Evolutionary conservation across 2,888 invertebrate genomes (phyloP).

Genomic region (Athrips mouffetella): DNA sequence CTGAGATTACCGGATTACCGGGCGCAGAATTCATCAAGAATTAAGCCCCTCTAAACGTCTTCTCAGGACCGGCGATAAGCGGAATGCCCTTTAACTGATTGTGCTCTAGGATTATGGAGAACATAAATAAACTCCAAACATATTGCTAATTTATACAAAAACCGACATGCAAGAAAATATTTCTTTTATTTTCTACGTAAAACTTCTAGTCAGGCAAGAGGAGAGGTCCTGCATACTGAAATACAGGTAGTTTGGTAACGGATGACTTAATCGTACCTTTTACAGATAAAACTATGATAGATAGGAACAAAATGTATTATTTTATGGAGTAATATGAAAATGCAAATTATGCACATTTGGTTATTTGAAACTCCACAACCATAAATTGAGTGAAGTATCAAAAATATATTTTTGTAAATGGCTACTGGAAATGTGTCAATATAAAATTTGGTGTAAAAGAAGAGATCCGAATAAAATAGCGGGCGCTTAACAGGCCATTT

Average conservation of each 20-base stretch:
- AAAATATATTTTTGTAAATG: neutral
- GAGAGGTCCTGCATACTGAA: no score
- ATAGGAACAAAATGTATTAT: no score
- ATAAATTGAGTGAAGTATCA: no score
- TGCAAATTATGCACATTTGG: no score
- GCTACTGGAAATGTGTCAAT: conserved; percentile 36
- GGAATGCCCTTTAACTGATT: conserved; percentile 3
- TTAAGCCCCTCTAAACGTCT: conserved; percentile 8
- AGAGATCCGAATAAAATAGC: conserved; percentile 66
- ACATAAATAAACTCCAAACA: neutral
- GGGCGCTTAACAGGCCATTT: conserved; percentile 70
- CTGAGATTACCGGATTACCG: conserved; percentile 28
- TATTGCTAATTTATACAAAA: neutral
- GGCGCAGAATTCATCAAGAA: conserved; percentile 18
- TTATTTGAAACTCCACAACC: no score
- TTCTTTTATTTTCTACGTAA: no score
- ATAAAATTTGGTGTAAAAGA: conserved; percentile 59
- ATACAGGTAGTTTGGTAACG: no score
- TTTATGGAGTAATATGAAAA: no score
- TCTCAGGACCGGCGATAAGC: conserved; percentile 5
- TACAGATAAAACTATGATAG: no score
- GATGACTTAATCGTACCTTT: no score
- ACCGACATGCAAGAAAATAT: neutral
- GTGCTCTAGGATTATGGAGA: conserved; percentile 1
- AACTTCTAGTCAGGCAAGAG: no score